Evolutionary conservation across 2,113 vertebrate genomes (phyloP).

Genomic region (Hirundichthys speculiger): DNA sequence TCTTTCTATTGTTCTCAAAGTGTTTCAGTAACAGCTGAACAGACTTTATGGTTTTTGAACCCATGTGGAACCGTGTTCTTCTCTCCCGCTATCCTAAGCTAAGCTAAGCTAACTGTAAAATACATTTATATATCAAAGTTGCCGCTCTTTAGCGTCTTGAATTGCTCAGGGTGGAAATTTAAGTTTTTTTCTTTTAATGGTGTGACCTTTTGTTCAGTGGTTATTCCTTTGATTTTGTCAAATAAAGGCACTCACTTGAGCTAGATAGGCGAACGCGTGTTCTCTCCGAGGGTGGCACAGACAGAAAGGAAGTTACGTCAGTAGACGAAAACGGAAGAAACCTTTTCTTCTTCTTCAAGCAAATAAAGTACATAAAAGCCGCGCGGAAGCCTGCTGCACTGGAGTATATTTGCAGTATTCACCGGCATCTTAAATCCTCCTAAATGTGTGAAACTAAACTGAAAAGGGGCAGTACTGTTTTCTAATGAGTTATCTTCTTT

Average conservation of each 20-base stretch:
- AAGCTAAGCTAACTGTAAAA: background rate
- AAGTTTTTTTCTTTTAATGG: background rate
- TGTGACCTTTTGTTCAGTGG: fast-evolving
- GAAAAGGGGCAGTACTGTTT: too few relatives aligned
- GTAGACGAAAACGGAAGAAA: slow-evolving; percentile 31
- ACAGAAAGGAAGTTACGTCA: slow-evolving; percentile 76
- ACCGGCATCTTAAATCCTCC: too few relatives aligned
- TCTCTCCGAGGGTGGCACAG: slow-evolving; percentile 56
- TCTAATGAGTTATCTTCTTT: too few relatives aligned
- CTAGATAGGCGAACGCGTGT: slow-evolving; percentile 65
- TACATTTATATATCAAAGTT: background rate
- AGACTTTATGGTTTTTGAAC: background rate
- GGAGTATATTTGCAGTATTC: slow-evolving; percentile 2
- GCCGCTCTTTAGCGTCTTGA: fast-evolving
- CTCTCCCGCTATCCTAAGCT: slow-evolving; percentile 7
- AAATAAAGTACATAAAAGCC: background rate
- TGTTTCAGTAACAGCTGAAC: background rate
- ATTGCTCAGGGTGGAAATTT: fast-evolving
- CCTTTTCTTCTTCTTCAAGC: slow-evolving; percentile 6
- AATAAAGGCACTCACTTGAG: slow-evolving; percentile 74
- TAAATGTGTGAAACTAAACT: too few relatives aligned
- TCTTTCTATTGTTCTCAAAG: background rate
- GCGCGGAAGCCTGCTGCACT: slow-evolving; percentile 3
- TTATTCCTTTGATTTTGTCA: background rate
- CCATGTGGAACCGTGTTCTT: slow-evolving; percentile 30